Evolutionary conservation across 1,140 invertebrate genomes (phyloP), one percentile per base, ranked within the genome.

Genomic region (Drosophila trapezifrons): DNA sequence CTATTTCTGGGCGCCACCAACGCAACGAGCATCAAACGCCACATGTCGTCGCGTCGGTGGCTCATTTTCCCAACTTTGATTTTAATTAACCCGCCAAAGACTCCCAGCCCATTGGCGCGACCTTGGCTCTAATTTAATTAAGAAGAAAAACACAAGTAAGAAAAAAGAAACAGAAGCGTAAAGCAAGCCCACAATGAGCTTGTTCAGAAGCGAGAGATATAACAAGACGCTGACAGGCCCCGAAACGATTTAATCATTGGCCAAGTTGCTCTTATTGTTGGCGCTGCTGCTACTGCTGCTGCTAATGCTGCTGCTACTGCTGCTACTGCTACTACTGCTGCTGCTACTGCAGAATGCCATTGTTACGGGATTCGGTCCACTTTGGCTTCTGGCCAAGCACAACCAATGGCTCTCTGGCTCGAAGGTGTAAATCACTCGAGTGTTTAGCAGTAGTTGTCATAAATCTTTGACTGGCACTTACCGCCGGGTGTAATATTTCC

Each of bases 51-150:
- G 29, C 18, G 17, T 32, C 12, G 32, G 22, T 63, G 37, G 52
- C 45, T 18, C 9, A 40, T 42, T 52, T 38, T 40, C 35, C 32
- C 0, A 17, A 22, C 20, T 69, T 43, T 62, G 49, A 43, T 69
- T 60, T 56, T 77, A 77, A 77, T 77, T 70, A 77, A 45, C 40
- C 29, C 47, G 29, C 10, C 29, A 38, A 57, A 20, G 54, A 56
- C 74, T 78, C 78, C 62, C 65, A 85, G 83, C 63, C 80, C 65
- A 83, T 81, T 62, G 37, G 17, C 2, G 35, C 51, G 83, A 87
- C 82, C 82, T 86, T 87, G 85, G 37, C 59, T 57, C 79, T 76
- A 79, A 86, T 86, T 86, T 66, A 86, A 86, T 86, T 86, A 76
- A 76, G 55, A 71, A 87, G 70, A 76, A 57, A 75, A 80, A 86